These are phyloP conservation scores for Acanthornis magna DNA, from an alignment of 2,797 vertebrate species.

Conservation along the genomic window DNA sequence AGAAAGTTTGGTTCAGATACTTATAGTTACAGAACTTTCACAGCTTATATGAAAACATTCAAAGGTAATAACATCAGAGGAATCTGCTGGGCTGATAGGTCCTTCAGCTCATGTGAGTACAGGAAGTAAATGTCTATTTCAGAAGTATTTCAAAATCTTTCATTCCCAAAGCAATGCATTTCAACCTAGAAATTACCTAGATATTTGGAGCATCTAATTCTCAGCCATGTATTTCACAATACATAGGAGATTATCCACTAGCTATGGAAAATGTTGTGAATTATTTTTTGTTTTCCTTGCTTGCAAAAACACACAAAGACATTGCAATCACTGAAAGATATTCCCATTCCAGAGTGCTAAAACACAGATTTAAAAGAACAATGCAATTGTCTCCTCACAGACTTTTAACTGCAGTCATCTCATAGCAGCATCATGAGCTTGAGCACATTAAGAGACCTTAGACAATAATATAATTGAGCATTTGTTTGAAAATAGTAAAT, in stretches of 20 bases:
- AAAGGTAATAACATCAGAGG: neutral
- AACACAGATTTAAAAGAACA: neutral
- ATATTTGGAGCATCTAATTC: neutral
- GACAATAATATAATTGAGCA: neutral
- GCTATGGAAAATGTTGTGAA: neutral
- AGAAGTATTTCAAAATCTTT: neutral
- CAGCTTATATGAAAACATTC: neutral
- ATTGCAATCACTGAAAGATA: neutral
- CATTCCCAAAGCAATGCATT: neutral
- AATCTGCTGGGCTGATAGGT: neutral
- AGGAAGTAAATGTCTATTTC: neutral
- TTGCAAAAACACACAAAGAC: neutral
- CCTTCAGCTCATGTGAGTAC: neutral
- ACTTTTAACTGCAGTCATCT: neutral
- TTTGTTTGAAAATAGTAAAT: neutral
- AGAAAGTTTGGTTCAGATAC: neutral
- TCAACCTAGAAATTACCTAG: neutral
- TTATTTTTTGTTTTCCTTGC: conserved; percentile 7
- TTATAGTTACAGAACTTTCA: neutral
- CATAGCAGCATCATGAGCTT: neutral
- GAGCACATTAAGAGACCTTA: neutral
- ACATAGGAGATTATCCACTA: neutral
- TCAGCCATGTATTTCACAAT: conserved; percentile 15
- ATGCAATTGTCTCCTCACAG: conserved; percentile 17
- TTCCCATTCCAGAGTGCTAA: neutral